Evolutionary conservation across 2,888 invertebrate species (phyloP).

Genomic region (Cephonodes hylas): DNA sequence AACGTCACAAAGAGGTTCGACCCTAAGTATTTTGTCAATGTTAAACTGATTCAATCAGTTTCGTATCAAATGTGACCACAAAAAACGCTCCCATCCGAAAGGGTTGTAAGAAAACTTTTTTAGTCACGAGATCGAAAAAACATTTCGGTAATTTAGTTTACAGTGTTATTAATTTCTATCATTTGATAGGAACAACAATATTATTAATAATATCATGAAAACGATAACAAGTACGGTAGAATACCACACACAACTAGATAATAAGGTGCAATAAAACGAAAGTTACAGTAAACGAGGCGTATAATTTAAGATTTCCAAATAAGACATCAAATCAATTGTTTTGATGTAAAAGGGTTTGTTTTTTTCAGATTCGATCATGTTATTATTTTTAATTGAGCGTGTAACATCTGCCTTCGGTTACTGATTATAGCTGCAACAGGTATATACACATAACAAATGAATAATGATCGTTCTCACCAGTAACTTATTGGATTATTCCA

Average conservation of each 20-base stretch:
- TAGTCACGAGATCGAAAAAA: conserved; percentile 63
- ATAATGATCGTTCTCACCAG: neutral
- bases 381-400: conserved; percentile 69
- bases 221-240: conserved; percentile 41
- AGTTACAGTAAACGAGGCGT: conserved; percentile 48
- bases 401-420: conserved; percentile 55
- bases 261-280: conserved; percentile 36
- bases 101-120: conserved; percentile 67
- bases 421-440: conserved; percentile 18
- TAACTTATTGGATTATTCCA: neutral
- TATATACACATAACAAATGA: neutral
- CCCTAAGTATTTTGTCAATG: conserved; percentile 78
- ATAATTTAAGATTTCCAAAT: conserved; percentile 61
- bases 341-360: conserved; percentile 58
- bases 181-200: conserved; percentile 43
- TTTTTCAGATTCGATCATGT: conserved; percentile 62
- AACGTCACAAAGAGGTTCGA: conserved; percentile 66
- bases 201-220: conserved; percentile 67
- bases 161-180: conserved; percentile 56
- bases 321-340: conserved; percentile 72
- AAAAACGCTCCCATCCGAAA: conserved; percentile 57
- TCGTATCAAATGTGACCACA: conserved; percentile 53
- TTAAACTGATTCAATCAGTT: conserved; percentile 74
- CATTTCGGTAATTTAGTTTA: conserved; percentile 22
- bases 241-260: conserved; percentile 58